A percentile compares a stretch with the other conserved stretches of the same genome.
phyloP scores from a whole-genome alignment of 2,113 vertebrate species.

The Indicator maculatus region DNA sequence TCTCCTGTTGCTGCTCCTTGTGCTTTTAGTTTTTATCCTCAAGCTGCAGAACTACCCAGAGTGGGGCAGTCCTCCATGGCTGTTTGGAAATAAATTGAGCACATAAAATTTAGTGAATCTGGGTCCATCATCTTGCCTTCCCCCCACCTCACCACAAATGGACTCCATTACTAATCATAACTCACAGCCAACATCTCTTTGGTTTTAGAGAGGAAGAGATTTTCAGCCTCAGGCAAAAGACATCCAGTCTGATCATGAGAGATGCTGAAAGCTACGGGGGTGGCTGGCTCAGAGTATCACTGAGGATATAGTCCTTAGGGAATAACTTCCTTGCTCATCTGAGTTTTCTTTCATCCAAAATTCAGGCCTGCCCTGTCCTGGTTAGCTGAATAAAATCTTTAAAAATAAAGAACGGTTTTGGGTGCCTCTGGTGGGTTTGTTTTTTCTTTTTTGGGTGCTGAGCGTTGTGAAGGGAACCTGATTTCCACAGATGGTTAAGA shows the following conservation, averaged over 20 bases:
- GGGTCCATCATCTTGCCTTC: conserved; percentile 43
- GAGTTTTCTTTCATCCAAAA: conserved; percentile 67
- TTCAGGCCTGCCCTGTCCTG: conserved; percentile 41
- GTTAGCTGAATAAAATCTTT: conserved; percentile 49
- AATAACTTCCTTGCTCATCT: conserved; percentile 55
- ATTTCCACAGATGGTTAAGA: neutral
- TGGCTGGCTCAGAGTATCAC: conserved; percentile 58
- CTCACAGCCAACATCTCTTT: conserved; percentile 67
- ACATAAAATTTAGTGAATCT: conserved; percentile 46
- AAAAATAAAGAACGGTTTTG: conserved; percentile 22
- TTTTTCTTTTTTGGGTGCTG: neutral
- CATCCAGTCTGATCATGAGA: conserved; percentile 71
- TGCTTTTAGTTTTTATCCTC: neutral
- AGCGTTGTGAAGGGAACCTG: neutral
- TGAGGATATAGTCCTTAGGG: conserved; percentile 49
- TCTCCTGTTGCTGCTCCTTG: neutral
- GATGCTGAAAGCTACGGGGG: conserved; percentile 65
- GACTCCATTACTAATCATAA: conserved; percentile 70
- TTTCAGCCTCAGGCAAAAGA: conserved; percentile 70
- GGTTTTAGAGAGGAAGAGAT: conserved; percentile 67
- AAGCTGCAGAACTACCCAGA: neutral
- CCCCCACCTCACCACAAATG: conserved; percentile 54
- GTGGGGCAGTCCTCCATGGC: neutral
- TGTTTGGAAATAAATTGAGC: neutral
- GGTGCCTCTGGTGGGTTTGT: neutral